Evolutionary conservation across 2,113 vertebrate species (phyloP).

Genomic region (Porphyrio hochstetteri): DNA sequence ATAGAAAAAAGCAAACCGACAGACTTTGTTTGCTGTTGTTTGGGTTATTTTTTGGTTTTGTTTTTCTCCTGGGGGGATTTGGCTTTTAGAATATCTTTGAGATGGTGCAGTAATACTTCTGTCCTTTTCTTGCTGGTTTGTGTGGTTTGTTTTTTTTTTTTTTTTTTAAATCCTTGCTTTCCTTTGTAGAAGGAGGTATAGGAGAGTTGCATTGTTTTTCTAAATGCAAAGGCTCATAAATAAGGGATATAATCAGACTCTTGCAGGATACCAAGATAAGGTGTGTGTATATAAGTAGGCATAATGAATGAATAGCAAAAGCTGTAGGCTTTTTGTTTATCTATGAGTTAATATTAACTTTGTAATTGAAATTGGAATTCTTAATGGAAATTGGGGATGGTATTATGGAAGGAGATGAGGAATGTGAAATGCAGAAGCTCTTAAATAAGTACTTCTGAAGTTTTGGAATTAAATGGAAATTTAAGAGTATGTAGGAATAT

Average conservation of each 20-base stretch:
- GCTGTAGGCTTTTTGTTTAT: background rate
- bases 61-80: background rate
- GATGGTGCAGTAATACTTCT: background rate
- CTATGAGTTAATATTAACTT: background rate
- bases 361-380: background rate
- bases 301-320: background rate
- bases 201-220: background rate
- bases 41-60: no score
- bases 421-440: background rate
- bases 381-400: background rate
- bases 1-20: background rate
- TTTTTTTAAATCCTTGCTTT: background rate
- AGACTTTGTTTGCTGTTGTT: background rate
- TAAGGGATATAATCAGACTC: background rate
- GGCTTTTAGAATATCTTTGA: background rate
- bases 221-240: background rate
- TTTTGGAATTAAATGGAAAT: background rate
- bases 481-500: background rate
- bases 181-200: background rate
- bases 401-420: background rate
- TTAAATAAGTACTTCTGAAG: background rate
- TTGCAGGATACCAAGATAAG: accelerated
- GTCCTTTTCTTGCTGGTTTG: background rate
- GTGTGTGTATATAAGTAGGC: background rate
- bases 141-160: background rate